A percentile compares a stretch with the other conserved stretches of the same genome.
phyloP scores from a whole-genome alignment of 2,888 invertebrate genomes.

The Autographa pulchrina region DNA sequence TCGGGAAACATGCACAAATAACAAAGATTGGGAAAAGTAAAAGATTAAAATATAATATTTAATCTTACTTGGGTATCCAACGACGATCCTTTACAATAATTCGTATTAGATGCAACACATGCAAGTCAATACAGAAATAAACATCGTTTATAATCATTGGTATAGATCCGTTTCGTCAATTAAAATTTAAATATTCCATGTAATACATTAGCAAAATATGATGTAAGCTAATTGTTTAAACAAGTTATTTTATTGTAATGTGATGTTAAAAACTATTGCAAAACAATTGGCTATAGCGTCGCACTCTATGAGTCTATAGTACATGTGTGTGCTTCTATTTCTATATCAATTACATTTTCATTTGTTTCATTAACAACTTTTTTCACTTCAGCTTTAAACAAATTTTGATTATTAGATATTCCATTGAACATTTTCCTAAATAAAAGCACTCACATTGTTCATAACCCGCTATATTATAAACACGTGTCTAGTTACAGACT shows the following conservation, averaged over 20 bases:
- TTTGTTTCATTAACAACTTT: neutral
- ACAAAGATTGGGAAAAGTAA: slow-evolving; percentile 70
- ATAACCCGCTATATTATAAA: slow-evolving; percentile 75
- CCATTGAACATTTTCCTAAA: slow-evolving; percentile 7
- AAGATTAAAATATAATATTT: slow-evolving; percentile 76
- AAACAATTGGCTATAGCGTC: slow-evolving; percentile 87
- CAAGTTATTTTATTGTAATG: slow-evolving; percentile 74
- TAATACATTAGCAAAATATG: slow-evolving; percentile 85
- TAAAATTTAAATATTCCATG: slow-evolving; percentile 72
- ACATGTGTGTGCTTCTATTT: slow-evolving; percentile 65
- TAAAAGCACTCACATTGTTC: slow-evolving; percentile 69
- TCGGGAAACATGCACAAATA: slow-evolving; percentile 77
- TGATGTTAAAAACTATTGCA: slow-evolving; percentile 87
- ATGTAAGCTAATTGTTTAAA: slow-evolving; percentile 83
- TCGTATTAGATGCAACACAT: slow-evolving; percentile 75
- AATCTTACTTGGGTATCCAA: slow-evolving; percentile 88
- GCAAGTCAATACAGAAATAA: slow-evolving; percentile 77
- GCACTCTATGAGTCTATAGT: slow-evolving; percentile 84
- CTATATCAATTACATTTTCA: slow-evolving; percentile 46
- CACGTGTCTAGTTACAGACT: slow-evolving; percentile 83
- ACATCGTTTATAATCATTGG: slow-evolving; percentile 67
- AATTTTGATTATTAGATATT: neutral
- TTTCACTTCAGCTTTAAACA: neutral
- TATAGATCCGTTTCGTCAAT: slow-evolving; percentile 68
- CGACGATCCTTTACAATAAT: slow-evolving; percentile 86